A percentile compares a stretch with the other conserved stretches of the same genome.
Conservation (phyloP, 2,797 vertebrate genomes). For the Sciurus carolinensis region DNA sequence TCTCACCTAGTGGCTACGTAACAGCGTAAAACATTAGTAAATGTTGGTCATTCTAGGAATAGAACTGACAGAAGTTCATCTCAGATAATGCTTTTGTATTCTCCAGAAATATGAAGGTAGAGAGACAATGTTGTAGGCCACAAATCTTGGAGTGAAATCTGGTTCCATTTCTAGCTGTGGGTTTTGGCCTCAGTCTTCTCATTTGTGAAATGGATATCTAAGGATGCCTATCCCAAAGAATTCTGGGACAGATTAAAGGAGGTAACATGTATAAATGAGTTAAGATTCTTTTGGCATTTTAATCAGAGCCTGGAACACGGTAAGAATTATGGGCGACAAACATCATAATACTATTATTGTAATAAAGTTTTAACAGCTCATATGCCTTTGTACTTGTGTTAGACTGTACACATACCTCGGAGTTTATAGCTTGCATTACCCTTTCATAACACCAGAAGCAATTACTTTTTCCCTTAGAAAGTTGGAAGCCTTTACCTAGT, state of each 20-base stretch:
- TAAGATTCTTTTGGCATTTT: not conserved
- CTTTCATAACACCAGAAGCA: not conserved
- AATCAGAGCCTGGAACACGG: not conserved
- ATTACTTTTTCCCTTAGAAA: conserved; percentile 44
- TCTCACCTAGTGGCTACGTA: not conserved
- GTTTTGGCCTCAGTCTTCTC: not conserved
- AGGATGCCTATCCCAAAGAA: not conserved
- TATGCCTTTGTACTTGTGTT: not conserved
- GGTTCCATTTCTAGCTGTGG: not conserved
- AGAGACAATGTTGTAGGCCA: not conserved
- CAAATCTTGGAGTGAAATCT: not conserved
- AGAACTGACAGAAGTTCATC: not conserved
- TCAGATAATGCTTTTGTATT: not conserved
- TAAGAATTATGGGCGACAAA: not conserved
- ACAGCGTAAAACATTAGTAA: not conserved
- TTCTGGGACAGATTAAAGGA: not conserved
- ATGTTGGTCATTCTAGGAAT: not conserved
- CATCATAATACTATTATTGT: not conserved
- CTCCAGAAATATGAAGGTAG: not conserved
- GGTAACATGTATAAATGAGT: not conserved
- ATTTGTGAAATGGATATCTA: not conserved
- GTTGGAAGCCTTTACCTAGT: conserved; percentile 11
- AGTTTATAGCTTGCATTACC: not conserved
- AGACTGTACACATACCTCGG: not conserved
- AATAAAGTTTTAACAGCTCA: conserved; percentile 4